Evolutionary conservation across 2,888 invertebrate species (phyloP).

Genomic region (Fragum sueziense): DNA sequence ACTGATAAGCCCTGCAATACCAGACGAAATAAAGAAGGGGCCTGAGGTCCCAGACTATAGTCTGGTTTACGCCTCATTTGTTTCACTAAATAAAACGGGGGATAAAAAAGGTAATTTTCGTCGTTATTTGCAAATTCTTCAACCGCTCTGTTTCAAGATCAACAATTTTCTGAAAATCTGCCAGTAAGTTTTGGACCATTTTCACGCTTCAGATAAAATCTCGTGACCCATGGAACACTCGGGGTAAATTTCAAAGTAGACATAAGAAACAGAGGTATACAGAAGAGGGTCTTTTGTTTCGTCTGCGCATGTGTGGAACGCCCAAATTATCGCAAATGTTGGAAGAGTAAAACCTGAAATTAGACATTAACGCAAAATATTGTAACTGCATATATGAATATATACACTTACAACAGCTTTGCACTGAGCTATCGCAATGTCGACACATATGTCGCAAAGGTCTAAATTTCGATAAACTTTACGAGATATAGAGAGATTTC

Average conservation of each 20-base stretch:
- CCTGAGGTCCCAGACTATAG: background rate
- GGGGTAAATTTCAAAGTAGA: conserved; percentile 57
- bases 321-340: conserved; percentile 20
- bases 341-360: background rate
- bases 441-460: background rate
- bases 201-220: conserved; percentile 44
- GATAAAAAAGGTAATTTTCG: conserved; percentile 55
- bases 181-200: conserved; percentile 54
- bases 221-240: conserved; percentile 43
- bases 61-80: conserved; percentile 53
- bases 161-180: conserved; percentile 48
- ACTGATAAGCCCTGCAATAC: conserved; percentile 12
- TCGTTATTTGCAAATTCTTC: conserved; percentile 52
- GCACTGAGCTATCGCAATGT: no score
- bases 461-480: background rate
- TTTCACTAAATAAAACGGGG: conserved; percentile 54
- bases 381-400: no score
- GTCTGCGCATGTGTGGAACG: conserved; percentile 16
- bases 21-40: background rate
- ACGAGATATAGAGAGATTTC: conserved; percentile 6
- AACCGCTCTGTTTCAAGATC: conserved; percentile 37
- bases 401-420: no score
- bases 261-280: conserved; percentile 45
- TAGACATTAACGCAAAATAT: conserved; percentile 5
- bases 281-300: conserved; percentile 1